Conservation (phyloP, 2,797 vertebrate species). For the Synaphobranchus kaupii region DNA sequence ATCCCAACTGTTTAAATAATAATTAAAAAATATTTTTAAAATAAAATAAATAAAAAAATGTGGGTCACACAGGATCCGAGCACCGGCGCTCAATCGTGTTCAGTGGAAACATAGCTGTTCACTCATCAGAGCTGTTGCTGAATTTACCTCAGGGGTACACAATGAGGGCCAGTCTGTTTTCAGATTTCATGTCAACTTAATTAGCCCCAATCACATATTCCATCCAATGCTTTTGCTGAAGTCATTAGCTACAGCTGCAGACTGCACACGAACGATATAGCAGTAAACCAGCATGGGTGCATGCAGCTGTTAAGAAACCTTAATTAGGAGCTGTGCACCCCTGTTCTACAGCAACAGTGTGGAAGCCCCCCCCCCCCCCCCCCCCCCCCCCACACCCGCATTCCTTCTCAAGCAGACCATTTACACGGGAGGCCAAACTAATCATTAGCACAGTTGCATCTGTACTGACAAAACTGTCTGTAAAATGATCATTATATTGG, state of each 20-base stretch:
- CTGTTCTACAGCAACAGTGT: not conserved
- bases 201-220: not conserved
- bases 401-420: not conserved
- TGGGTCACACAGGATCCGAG: not conserved
- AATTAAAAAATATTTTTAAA: too few species aligned
- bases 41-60: too few species aligned
- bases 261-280: too few species aligned
- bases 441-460: not conserved
- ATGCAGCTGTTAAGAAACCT: too few species aligned
- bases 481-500: constrained; percentile 3
- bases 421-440: not conserved
- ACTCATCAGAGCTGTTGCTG: not conserved
- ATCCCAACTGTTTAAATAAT: not conserved
- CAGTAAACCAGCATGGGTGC: too few species aligned
- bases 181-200: not conserved
- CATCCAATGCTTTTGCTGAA: too few species aligned
- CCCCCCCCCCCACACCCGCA: not conserved
- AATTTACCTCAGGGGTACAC: not conserved
- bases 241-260: not conserved
- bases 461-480: not conserved
- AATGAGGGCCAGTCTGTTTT: not conserved
- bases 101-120: not conserved
- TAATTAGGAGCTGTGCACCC: too few species aligned
- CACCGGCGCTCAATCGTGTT: not conserved
- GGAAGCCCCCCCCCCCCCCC: not conserved